Conservation (phyloP, 2,888 invertebrate genomes). For the Lasioglossum calceatum region DNA sequence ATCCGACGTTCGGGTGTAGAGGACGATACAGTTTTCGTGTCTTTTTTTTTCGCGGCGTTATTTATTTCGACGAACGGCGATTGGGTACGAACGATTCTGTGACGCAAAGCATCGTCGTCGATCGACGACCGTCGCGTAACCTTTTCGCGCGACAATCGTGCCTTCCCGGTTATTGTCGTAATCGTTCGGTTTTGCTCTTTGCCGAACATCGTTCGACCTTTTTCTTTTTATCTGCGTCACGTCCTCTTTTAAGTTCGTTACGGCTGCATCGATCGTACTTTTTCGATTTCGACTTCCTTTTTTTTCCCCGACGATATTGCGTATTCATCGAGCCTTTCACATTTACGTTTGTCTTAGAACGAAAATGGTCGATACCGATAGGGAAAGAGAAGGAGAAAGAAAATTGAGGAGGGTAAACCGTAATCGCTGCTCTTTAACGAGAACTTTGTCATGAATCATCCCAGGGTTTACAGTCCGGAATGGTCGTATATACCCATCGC, state of each 20-base stretch:
- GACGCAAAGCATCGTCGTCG: conserved; percentile 20
- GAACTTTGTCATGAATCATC: conserved; percentile 60
- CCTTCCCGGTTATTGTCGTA: neutral
- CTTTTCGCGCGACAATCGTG: neutral
- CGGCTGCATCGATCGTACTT: neutral
- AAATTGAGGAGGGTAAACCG: neutral
- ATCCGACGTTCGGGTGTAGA: conserved; percentile 66
- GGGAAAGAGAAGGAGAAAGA: neutral
- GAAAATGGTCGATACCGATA: neutral
- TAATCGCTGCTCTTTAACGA: conserved; percentile 47
- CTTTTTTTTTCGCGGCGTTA: conserved; percentile 29
- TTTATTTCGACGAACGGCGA: conserved; percentile 35
- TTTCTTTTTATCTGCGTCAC: no score
- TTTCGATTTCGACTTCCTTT: neutral
- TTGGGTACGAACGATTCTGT: conserved; percentile 16
- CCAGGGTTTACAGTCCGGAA: conserved; percentile 59
- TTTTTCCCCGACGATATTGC: neutral
- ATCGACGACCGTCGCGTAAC: conserved; percentile 10
- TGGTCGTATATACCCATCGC: conserved; percentile 31
- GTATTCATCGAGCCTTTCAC: neutral
- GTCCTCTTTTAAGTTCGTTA: no score
- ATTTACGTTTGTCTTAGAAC: neutral
- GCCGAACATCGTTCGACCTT: no score
- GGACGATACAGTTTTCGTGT: conserved; percentile 42
- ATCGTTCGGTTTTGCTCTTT: neutral